Conservation (phyloP, 2,888 invertebrate species). For the Drosophila niveifrons region DNA sequence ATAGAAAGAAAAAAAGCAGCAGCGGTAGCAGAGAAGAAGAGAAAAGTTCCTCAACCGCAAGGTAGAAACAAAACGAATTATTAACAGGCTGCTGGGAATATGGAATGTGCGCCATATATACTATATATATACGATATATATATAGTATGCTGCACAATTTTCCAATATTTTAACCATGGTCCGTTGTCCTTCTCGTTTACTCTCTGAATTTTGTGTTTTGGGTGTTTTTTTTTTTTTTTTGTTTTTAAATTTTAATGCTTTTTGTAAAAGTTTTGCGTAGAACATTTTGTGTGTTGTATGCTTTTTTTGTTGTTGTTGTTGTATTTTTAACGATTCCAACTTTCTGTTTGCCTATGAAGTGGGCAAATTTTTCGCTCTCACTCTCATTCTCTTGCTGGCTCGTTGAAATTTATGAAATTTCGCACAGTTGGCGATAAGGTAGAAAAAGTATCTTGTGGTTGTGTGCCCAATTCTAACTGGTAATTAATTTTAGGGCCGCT, state of each 20-base stretch:
- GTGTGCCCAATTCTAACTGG: conserved; percentile 49
- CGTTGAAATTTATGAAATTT: conserved; percentile 65
- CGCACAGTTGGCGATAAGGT: conserved; percentile 51
- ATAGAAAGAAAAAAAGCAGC: conserved; percentile 20
- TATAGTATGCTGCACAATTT: conserved; percentile 20
- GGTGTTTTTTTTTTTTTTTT: conserved; percentile 14
- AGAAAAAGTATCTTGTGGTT: conserved; percentile 60
- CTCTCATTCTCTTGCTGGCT: conserved; percentile 32
- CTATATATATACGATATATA: background rate
- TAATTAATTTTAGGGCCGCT: conserved; percentile 61
- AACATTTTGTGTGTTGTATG: conserved; percentile 6
- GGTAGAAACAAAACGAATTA: conserved; percentile 66
- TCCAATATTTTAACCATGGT: conserved; percentile 54
- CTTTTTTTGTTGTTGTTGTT: background rate
- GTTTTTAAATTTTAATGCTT: conserved; percentile 70
- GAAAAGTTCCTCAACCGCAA: conserved; percentile 51
- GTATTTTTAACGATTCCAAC: conserved; percentile 71
- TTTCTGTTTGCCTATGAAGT: conserved; percentile 52
- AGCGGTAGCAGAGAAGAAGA: background rate
- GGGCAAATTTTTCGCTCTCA: conserved; percentile 55
- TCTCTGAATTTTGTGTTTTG: background rate
- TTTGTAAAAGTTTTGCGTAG: conserved; percentile 64
- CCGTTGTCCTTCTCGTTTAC: conserved; percentile 21
- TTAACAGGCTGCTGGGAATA: conserved; percentile 36
- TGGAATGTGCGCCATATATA: background rate